phyloP scores from a whole-genome alignment of 2,888 invertebrate species.

The Mythimna pallens region DNA sequence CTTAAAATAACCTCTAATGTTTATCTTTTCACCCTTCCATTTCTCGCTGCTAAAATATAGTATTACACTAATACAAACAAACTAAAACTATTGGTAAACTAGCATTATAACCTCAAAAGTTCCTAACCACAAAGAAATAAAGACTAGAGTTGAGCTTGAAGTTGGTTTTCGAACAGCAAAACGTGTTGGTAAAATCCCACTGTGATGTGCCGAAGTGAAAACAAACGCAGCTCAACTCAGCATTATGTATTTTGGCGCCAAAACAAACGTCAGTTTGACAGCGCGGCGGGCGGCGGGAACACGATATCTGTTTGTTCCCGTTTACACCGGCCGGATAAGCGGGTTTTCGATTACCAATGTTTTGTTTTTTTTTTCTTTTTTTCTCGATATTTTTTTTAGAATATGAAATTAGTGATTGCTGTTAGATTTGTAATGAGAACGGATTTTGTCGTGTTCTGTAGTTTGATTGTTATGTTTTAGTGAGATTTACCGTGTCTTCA shows the following conservation, averaged over 20 bases:
- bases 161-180: conserved; percentile 75
- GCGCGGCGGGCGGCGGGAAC: conserved; percentile 90
- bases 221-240: conserved; percentile 88
- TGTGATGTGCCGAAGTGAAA: conserved; percentile 89
- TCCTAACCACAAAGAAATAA: conserved; percentile 64
- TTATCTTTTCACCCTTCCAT: conserved; percentile 90
- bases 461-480: conserved; percentile 37
- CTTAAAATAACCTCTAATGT: conserved; percentile 88
- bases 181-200: conserved; percentile 65
- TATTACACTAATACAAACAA: conserved; percentile 85
- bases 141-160: conserved; percentile 71
- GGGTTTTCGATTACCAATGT: conserved; percentile 84
- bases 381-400: conserved; percentile 61
- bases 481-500: conserved; percentile 46
- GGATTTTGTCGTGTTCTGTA: conserved; percentile 38
- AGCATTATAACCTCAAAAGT: conserved; percentile 39
- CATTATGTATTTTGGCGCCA: conserved; percentile 91
- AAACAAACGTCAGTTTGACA: conserved; percentile 90
- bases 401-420: conserved; percentile 63
- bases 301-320: conserved; percentile 88
- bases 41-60: conserved; percentile 88
- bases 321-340: conserved; percentile 87
- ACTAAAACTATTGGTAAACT: conserved; percentile 53
- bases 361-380: conserved; percentile 68
- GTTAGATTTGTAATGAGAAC: conserved; percentile 56